phyloP scores from a whole-genome alignment of 1,140 invertebrate genomes.

The Colletes latitarsis region DNA sequence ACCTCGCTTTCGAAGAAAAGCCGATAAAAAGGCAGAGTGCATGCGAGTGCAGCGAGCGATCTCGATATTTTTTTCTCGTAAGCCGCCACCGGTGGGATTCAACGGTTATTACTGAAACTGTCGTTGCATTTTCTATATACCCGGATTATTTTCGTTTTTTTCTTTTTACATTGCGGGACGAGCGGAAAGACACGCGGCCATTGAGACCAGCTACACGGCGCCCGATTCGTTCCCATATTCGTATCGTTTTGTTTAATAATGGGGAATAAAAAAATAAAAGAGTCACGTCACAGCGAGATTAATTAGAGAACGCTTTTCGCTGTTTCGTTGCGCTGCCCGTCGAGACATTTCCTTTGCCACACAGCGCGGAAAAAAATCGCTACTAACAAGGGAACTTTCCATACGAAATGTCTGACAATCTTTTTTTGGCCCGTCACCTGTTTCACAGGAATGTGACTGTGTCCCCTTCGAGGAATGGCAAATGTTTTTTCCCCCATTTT shows the following conservation, averaged over 20 bases:
- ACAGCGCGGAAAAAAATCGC: neutral
- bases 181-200: neutral
- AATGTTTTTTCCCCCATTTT: too few relatives aligned
- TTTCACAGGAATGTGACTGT: too few relatives aligned
- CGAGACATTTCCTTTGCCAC: neutral
- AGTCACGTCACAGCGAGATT: neutral
- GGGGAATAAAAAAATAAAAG: neutral
- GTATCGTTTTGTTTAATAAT: constrained; percentile 11
- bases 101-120: constrained; percentile 11
- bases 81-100: neutral
- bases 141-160: neutral
- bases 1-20: neutral
- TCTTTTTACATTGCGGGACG: neutral
- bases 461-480: too few relatives aligned
- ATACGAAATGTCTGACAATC: too few relatives aligned
- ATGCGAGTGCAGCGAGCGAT: neutral
- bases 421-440: too few relatives aligned
- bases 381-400: too few relatives aligned
- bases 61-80: constrained; percentile 14
- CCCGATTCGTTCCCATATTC: neutral
- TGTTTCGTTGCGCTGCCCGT: neutral
- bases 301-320: constrained; percentile 2
- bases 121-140: neutral
- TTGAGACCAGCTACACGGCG: neutral
- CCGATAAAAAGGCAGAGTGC: neutral